Evolutionary conservation across 2,113 vertebrate genomes (phyloP), one percentile per base, ranked within the genome.

Genomic region (Ictalurus punctatus): DNA sequence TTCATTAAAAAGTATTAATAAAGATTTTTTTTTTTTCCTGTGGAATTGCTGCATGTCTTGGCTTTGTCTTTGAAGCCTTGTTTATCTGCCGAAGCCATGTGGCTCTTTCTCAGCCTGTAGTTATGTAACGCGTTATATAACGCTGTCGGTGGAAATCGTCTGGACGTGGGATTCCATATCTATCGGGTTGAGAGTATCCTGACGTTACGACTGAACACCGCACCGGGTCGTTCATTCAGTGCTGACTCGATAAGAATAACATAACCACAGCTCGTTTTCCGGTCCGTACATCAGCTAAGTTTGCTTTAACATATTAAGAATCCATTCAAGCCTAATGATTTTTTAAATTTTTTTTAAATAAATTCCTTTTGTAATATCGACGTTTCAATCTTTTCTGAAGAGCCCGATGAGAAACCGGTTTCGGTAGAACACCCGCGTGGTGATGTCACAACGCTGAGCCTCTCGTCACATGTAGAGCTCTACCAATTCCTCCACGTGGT

Each of bases 1-100:
- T 97, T 96, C 96, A 97, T 97, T 94, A 97, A 96, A 97, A 90
- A 90, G 93, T 95, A 96, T 97, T 96, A 98, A 98, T 98, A 98
- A 98, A 98, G 97, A 86, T 96, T 96, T 96, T 94, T 91, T 96
- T 98, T 96, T 96, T 48, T 7, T 7, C 94, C 95, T 92, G 94
- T 97, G 96, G 96, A 97, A 96, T 94, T 93, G 87, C 91, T 92
- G 92, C 84, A 83, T 90, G 86, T 91, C 81, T 93, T 90, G 87
- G 58, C 37, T 90, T 94, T 7, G 74, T 90, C 6, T 91, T 85
- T 85, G 80, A 85, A 90, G 85, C 52, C 91, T 76, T 67, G 84
- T 90, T 90, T 58, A 76, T 85, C 92, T 90, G 92, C 79, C 86
- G 54, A 87, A 88, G 88, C 87, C 92, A 89, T 85, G 91, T 83